These are phyloP conservation scores for Toxostoma redivivum DNA, from an alignment of 2,113 vertebrate species.

Conservation along the genomic window DNA sequence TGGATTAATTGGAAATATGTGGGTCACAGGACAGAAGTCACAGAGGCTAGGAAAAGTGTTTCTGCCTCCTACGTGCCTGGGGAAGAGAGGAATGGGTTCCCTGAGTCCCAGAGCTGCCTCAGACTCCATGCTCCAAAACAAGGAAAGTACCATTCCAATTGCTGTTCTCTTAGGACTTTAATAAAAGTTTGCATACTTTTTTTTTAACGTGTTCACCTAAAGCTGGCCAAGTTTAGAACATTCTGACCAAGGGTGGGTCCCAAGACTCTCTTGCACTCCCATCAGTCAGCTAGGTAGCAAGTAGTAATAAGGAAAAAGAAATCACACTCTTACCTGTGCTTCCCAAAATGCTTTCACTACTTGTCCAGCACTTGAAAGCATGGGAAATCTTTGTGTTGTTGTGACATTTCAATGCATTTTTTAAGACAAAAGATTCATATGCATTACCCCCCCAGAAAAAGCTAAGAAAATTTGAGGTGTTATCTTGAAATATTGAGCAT, in stretches of 20 bases:
- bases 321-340: rapidly evolving
- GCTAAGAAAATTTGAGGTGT: neutral
- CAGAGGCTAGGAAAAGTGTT: neutral
- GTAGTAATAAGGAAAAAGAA: neutral
- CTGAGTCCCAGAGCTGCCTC: neutral
- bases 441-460: neutral
- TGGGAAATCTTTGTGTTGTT: neutral
- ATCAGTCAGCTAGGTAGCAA: neutral
- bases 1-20: neutral
- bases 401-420: neutral
- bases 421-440: neutral
- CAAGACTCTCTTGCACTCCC: neutral
- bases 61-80: neutral
- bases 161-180: neutral
- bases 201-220: neutral
- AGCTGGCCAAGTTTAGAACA: neutral
- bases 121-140: neutral
- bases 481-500: neutral
- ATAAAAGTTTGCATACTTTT: neutral
- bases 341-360: neutral
- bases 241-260: neutral
- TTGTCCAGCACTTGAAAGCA: neutral
- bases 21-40: neutral
- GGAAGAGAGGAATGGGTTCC: neutral
- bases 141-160: neutral